phyloP scores from a whole-genome alignment of 2,797 vertebrate species.

The Melanotaenia nigrans region DNA sequence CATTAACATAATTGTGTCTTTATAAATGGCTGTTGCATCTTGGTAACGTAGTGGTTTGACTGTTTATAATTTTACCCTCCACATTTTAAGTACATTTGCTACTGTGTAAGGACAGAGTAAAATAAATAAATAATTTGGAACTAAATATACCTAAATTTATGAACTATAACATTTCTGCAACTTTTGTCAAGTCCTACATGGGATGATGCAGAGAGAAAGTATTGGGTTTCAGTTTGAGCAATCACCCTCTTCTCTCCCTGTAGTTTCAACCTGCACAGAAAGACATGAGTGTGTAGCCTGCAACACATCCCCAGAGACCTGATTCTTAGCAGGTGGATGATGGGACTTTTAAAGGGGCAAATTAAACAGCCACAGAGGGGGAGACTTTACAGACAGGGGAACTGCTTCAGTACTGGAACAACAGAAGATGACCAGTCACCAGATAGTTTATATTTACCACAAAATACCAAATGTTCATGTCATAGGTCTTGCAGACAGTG shows the following conservation, averaged over 20 bases:
- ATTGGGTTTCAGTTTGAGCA: neutral
- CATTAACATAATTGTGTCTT: neutral
- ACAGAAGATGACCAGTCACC: neutral
- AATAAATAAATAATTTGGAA: neutral
- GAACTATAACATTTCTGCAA: neutral
- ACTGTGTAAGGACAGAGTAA: neutral
- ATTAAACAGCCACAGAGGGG: conserved; percentile 1
- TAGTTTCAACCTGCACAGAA: conserved; percentile 6
- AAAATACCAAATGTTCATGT: neutral
- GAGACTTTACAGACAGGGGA: conserved; percentile 5
- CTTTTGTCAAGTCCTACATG: neutral
- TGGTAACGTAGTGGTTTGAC: no score
- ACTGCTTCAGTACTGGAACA: neutral
- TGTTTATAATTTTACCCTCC: no score
- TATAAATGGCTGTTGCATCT: neutral
- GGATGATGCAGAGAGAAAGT: neutral
- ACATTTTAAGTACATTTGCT: neutral
- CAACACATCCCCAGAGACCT: neutral
- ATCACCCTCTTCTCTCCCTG: neutral
- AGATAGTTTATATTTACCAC: conserved; percentile 1
- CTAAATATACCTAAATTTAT: neutral
- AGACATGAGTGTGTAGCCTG: neutral
- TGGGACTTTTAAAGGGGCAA: neutral
- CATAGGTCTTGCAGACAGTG: neutral
- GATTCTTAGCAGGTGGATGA: conserved; percentile 9